A percentile compares a stretch with the other conserved stretches of the same genome.
phyloP scores from a whole-genome alignment of 2,888 invertebrate genomes.

The Orthonychiurus folsomi region DNA sequence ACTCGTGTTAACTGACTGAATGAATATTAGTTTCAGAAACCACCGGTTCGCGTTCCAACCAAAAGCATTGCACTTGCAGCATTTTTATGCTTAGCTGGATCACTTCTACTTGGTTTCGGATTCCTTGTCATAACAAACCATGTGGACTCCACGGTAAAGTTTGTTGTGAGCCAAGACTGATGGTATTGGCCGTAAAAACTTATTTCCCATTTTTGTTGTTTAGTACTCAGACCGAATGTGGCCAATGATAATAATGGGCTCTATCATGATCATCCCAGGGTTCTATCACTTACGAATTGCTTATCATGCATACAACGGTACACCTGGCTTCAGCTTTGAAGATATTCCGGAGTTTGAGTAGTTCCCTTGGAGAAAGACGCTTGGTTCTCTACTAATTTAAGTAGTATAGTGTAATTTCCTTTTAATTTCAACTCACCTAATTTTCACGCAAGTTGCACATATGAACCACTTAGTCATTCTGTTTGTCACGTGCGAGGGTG shows the following conservation, averaged over 20 bases:
- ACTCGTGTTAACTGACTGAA: too few species aligned
- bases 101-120: constrained; percentile 63
- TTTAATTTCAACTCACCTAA: too few species aligned
- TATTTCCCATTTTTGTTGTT: constrained; percentile 39
- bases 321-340: constrained; percentile 73
- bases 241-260: constrained; percentile 79
- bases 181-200: too few species aligned
- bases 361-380: too few species aligned
- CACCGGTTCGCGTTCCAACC: constrained; percentile 65
- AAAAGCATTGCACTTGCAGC: constrained; percentile 70
- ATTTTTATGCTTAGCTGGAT: constrained; percentile 67
- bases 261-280: constrained; percentile 83
- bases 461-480: too few species aligned
- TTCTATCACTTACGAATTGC: constrained; percentile 80
- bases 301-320: constrained; percentile 71
- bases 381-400: too few species aligned
- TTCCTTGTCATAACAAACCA: constrained; percentile 70
- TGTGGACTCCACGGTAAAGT: constrained; percentile 62
- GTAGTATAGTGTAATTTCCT: too few species aligned
- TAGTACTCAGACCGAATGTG: constrained; percentile 76
- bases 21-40: constrained; percentile 45
- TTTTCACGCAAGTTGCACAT: too few species aligned
- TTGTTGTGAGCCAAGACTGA: constrained; percentile 16
- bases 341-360: constrained; percentile 82
- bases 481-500: too few species aligned